Evolutionary conservation across 2,888 invertebrate genomes (phyloP), one percentile per base, ranked within the genome.

Genomic region (Epirrhoe tristata): DNA sequence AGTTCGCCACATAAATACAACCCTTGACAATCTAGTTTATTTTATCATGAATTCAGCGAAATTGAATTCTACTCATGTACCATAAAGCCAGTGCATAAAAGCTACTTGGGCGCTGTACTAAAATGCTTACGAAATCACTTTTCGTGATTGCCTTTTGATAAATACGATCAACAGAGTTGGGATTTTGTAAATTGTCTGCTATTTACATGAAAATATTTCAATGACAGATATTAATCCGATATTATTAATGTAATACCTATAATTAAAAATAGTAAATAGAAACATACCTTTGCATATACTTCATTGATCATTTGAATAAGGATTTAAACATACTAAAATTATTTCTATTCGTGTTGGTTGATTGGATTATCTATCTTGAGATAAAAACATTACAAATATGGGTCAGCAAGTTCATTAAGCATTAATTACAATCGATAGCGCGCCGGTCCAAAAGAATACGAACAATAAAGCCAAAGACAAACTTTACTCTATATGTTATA

Each of bases 1-100:
- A 78, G 76, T 77, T 76, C 77, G 73, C 74, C 77, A 78, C 78
- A 84, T 82, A 84, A 83, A 83, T 80, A 80, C 81, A 77, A 80
- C 76, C 81, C 81, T 78, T 77, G 76, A 82, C 77, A 83, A 79
- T 79, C 80, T 78, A 81, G 84, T 84, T 84, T 84, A 84, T 83
- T 83, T 80, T 80, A 79, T 79, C 80, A 79, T 78, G 79, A 82
- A 81, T 83, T 80, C 77, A 78, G 75, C 77, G 77, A 74, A 82
- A 84, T 83, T 81, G 83, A 84, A 84, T 84, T 81, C 79, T 75
- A 78, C 72, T 78, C 71, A 76, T 78, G 77, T 69, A 58, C 80
- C 76, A 77, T 78, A 81, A 80, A 81, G 48, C 73, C 74, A 77
- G 76, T 78, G 81, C 81, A 81, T 81, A 81, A 81, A 77, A 72